phyloP scores from a whole-genome alignment of 2,797 vertebrate species.

The Diglossa cyanea region DNA sequence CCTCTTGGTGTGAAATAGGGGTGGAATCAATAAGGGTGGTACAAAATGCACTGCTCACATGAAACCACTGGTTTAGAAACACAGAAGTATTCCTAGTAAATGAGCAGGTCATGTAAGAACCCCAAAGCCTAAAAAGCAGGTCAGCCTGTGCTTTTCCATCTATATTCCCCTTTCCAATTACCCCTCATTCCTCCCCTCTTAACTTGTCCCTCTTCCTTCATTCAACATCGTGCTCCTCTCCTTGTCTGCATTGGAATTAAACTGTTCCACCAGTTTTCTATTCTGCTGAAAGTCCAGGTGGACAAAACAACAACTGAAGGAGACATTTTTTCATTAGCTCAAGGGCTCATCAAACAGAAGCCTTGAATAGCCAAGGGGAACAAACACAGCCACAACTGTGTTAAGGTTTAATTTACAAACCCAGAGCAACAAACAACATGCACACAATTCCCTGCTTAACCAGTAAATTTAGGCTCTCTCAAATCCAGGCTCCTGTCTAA shows the following conservation, averaged over 20 bases:
- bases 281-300: not conserved
- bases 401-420: not conserved
- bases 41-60: not conserved
- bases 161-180: not conserved
- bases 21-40: not conserved
- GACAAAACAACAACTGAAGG: not conserved
- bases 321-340: not conserved
- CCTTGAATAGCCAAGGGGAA: not conserved
- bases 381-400: not conserved
- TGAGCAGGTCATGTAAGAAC: not conserved
- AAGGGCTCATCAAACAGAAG: not conserved
- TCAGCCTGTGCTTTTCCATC: not conserved
- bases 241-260: not conserved
- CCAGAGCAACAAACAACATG: not conserved
- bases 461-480: not conserved
- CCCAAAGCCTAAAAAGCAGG: not conserved
- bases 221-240: not conserved
- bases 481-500: not conserved
- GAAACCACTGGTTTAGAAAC: not conserved
- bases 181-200: not conserved
- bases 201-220: not conserved
- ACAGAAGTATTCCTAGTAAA: not conserved
- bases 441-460: not conserved
- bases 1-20: not conserved
- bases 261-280: not conserved